phyloP scores from a whole-genome alignment of 2,113 vertebrate species.

The Menidia beryllina region DNA sequence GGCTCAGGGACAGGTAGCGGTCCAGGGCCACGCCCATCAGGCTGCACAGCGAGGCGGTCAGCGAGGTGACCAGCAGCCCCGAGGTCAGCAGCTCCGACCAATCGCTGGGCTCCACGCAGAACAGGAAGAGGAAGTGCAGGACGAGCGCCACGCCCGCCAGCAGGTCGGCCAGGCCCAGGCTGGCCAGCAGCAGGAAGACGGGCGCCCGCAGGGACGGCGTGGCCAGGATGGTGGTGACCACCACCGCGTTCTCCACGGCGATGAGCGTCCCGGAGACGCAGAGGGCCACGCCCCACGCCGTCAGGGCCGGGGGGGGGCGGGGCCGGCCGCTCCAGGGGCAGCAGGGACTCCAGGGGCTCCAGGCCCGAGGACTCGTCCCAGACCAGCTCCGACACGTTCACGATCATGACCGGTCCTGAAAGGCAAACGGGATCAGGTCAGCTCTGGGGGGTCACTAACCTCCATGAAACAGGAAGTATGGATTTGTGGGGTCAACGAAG shows the following conservation, averaged over 20 bases:
- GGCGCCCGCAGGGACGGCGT: constrained; percentile 88
- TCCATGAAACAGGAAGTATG: constrained; percentile 7
- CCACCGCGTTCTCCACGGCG: constrained; percentile 89
- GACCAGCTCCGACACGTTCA: constrained; percentile 73
- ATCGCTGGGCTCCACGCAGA: constrained; percentile 81
- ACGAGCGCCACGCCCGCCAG: constrained; percentile 90
- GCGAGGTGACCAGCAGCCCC: constrained; percentile 89
- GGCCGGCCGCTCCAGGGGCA: constrained; percentile 62
- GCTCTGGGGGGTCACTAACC: constrained; percentile 10
- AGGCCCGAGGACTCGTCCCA: constrained; percentile 79
- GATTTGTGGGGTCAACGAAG: background rate
- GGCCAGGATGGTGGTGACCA: constrained; percentile 90
- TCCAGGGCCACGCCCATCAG: constrained; percentile 93
- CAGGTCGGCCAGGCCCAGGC: constrained; percentile 90
- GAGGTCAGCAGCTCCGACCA: constrained; percentile 86
- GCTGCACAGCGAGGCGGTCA: constrained; percentile 91
- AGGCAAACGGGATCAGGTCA: constrained; percentile 16
- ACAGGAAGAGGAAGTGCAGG: constrained; percentile 89
- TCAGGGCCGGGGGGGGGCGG: constrained; percentile 75
- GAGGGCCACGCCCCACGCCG: constrained; percentile 89
- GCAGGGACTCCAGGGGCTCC: constrained; percentile 68
- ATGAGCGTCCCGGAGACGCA: constrained; percentile 93
- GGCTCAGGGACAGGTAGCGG: constrained; percentile 92
- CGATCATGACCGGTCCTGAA: constrained; percentile 70
- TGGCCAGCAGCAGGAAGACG: constrained; percentile 91